Base-by-base conservation (phyloP, 2,797 vertebrate species). In the Alosa sapidissima region DNA sequence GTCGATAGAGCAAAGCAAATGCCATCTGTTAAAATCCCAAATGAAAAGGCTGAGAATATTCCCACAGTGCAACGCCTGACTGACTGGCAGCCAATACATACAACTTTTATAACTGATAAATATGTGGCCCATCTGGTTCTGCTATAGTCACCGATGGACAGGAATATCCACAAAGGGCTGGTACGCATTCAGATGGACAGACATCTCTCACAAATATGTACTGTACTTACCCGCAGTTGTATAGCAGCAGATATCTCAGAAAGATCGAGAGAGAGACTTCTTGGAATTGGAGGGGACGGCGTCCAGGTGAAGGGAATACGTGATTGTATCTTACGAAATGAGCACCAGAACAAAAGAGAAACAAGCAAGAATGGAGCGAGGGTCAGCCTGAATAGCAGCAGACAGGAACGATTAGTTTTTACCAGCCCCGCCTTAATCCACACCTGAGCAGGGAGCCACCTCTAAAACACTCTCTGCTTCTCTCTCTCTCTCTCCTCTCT, bases 161-260 rank as follows among this genome's bases (percentile, higher is more conserved):
- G 11, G 36, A 16, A 81, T 28, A 33, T 33, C 9, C 24, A 28
- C 62, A 72, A 14, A 47, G 16, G 36, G 16, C 13, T 16, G 11
- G 33, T 1, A 7, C 11, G 33, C 68, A 75, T 13, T 41, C 4
- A 78, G 72, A 78, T 47, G 36, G 72, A 21, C 36, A 75, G 36
- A 21, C 41, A 47, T 45, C 6, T 47, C 14, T 75, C 36, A 5
- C 72, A 78, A 47, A 78, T 21, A 51, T 24, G 33, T 84, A 87
- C 87, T 24, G 33, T 84, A 87, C 87, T 87, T 78, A 87, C 87
- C 82, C 2, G 33, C 16, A 21, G 72, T 7, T 41, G 72, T 21
- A 5, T 1, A 47, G 41, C 41, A 0, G 72, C 8, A 78, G 41
- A 78, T 7, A 47, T 7, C 16, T 47, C 36, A 21, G 47, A 75